Base-by-base conservation (phyloP, 2,797 vertebrate species). In the Clarias laeviceps region DNA sequence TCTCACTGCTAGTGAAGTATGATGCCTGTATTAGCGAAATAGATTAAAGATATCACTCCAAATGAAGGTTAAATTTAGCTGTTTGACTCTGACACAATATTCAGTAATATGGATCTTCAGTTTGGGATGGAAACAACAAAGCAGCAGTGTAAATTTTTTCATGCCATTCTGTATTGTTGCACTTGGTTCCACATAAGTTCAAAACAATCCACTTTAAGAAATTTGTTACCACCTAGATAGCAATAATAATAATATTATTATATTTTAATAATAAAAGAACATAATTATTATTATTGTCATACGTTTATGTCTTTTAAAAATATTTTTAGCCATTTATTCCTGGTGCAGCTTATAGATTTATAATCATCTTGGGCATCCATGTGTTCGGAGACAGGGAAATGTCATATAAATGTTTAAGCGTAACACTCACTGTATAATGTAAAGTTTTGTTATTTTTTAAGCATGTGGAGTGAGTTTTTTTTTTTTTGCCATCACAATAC, bases 401-500 rank as follows among this genome's bases (percentile, higher is more conserved):
- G 22, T 34, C 24, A 61, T 62, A 37, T 59, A 20, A 11, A 37
- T n/a, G 22, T 78, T 57, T 15, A 62, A n/a, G 29, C 22, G 3
- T 61, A 15, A 34, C 2, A 24, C 14, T 34, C 37, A 59, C 27
- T 20, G 27, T 15, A 73, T 50, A 57, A 11, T 34, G 18, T 57
- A 77, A 5, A 56, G 3, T 24, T 70, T 24, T 70, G 50, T 74
- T 29, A 3, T 54, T 45, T 45, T 72, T 72, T 24, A 15, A 54
- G 69, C 17, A 68, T 59, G 54, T 61, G 34, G 24, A 22, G 7
- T 24, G 2, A 22, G 68, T 20, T 32, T 20, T 72, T 27, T 80
- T 29, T 56, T 54, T 79, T 12, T 69, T 59, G 76, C 61, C 76
- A 84, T 61, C 54, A 34, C 65, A 32, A 70, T 50, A 64, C 27